Evolutionary conservation across 92 coral and sea anemone genomes (phyloP), one percentile per base, ranked within the genome.

Genomic region (Isaurus tuberculatus): DNA sequence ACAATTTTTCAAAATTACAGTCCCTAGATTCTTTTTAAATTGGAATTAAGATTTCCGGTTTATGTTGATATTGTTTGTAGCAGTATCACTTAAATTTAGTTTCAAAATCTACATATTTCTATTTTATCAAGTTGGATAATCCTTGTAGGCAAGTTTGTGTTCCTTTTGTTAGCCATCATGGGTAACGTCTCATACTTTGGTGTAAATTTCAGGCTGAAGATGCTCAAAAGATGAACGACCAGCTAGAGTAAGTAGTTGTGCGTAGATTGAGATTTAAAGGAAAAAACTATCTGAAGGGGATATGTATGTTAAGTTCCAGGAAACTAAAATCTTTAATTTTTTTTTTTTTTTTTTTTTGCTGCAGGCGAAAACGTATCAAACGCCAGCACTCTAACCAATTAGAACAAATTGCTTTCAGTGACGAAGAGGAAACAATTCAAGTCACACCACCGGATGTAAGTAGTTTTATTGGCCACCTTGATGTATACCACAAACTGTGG

Each of bases 381-480:
- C 89, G 84, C 33, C 90, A 86, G 48, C 86, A 91, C 23, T 86
- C 91, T 46, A 86, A 88, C 20, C 90, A 91, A 42, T 66, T 87
- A 26, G 72, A 90, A 30, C 91, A 84, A 25, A 75, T 66, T 61
- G 69, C 90, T 77, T 91, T 89, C 66, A 84, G 92, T 36, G 95
- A 91, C 16, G 98, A 94, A 67, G 93, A 86, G 42, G 98, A 94
- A 33, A 48, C 72, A 49, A 86, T 93, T 25, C 98, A 84, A 22
- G 79, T 91, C 30, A 87, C 98, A 2, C 98, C 98, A 8, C 68
- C 93, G 26, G 91, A 86, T 60, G 98, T 93, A 74, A 33, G 98
- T 64, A 23, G 16, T 55, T n/a, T 5, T 55, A 25, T 14, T 63
- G 34, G 5, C n/a, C 69, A 22, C 34, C 34, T 26, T 63, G 13